These are phyloP conservation scores for Ophthalmolycus amberensis DNA, from an alignment of 2,113 vertebrate genomes.

Conservation along the genomic window DNA sequence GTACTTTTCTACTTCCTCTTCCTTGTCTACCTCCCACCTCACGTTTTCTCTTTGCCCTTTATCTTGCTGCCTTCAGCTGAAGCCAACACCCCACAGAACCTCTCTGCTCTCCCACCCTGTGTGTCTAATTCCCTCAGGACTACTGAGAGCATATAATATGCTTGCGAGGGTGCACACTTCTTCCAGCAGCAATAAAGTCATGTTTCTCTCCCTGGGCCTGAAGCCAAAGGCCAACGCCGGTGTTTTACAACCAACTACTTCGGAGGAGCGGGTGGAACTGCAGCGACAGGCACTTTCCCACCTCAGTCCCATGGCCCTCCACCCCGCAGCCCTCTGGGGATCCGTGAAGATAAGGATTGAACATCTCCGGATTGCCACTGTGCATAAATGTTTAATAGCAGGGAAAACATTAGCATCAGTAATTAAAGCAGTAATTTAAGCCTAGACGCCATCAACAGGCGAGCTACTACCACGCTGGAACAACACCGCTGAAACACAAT, in stretches of 20 bases:
- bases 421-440: slow-evolving; percentile 84
- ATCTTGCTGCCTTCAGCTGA: slow-evolving; percentile 35
- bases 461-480: slow-evolving; percentile 73
- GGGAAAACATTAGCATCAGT: slow-evolving; percentile 83
- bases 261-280: slow-evolving; percentile 54
- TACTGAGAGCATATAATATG: slow-evolving; percentile 34
- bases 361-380: slow-evolving; percentile 82
- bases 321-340: slow-evolving; percentile 64
- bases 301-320: slow-evolving; percentile 56
- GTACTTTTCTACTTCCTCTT: slow-evolving; percentile 22
- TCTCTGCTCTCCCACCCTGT: slow-evolving; percentile 33
- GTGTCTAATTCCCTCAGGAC: slow-evolving; percentile 36
- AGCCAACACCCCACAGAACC: slow-evolving; percentile 36
- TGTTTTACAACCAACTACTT: slow-evolving; percentile 62
- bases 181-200: slow-evolving; percentile 42
- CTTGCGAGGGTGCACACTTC: slow-evolving; percentile 43
- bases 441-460: slow-evolving; percentile 77
- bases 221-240: slow-evolving; percentile 64
- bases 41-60: slow-evolving; percentile 33
- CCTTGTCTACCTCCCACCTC: slow-evolving; percentile 35
- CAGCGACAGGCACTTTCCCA: slow-evolving; percentile 70
- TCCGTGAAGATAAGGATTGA: slow-evolving; percentile 75
- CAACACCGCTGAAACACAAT: slow-evolving; percentile 77
- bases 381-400: slow-evolving; percentile 84
- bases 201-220: slow-evolving; percentile 52